Percentiles rank a stretch among this genome's conserved stretches.
phyloP scores from a whole-genome alignment of 2,888 invertebrate genomes.

The Drosophila ezoana region DNA sequence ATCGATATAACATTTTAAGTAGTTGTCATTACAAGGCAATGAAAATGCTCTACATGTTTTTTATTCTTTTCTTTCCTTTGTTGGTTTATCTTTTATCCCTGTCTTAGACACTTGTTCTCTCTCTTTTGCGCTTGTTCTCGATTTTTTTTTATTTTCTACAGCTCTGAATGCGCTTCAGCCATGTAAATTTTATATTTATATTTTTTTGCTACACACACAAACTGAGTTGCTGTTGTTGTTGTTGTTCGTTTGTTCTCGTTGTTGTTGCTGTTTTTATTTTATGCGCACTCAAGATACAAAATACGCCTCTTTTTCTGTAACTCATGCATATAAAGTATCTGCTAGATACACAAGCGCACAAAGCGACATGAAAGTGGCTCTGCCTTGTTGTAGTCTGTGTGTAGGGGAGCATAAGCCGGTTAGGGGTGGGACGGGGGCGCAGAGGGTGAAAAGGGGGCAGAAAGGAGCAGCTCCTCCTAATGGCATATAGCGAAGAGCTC shows the following conservation, averaged over 20 bases:
- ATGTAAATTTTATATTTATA: conserved; percentile 66
- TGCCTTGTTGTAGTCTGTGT: conserved; percentile 32
- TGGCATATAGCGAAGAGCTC: conserved; percentile 1
- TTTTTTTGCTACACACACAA: conserved; percentile 52
- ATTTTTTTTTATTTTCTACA: neutral
- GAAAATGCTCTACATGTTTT: conserved; percentile 1
- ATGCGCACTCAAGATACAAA: conserved; percentile 63
- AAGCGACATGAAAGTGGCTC: conserved; percentile 52
- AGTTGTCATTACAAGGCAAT: conserved; percentile 15
- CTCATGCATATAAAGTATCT: conserved; percentile 81
- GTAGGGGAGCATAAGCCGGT: conserved; percentile 2
- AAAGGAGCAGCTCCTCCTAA: conserved; percentile 29
- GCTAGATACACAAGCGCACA: conserved; percentile 74
- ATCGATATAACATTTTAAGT: conserved; percentile 20
- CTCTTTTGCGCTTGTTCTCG: neutral
- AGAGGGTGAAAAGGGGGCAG: conserved; percentile 21
- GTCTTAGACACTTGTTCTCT: conserved; percentile 4
- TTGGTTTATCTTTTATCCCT: conserved; percentile 5
- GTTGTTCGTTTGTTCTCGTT: conserved; percentile 8
- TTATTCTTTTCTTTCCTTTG: neutral
- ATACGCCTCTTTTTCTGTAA: conserved; percentile 77
- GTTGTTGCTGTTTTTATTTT: conserved; percentile 50
- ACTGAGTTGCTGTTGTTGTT: conserved; percentile 14
- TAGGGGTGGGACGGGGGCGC: neutral
- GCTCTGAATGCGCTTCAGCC: conserved; percentile 48